A percentile compares a stretch with the other conserved stretches of the same genome.
phyloP scores from a whole-genome alignment of 2,888 invertebrate species.

The Dichetophora obliterata region DNA sequence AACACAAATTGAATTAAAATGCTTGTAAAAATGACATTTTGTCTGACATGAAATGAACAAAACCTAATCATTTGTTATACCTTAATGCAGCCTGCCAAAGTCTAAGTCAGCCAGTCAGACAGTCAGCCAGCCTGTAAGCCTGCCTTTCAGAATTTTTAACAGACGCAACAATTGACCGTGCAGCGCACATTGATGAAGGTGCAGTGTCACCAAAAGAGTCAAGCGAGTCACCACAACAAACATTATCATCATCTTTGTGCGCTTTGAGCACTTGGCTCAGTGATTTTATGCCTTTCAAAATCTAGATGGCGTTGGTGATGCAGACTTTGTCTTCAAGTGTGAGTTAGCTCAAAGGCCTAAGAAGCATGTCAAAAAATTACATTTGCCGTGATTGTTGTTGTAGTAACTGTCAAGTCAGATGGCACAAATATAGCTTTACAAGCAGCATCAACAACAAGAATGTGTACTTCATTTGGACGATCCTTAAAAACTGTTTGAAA shows the following conservation, averaged over 20 bases:
- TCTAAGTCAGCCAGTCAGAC: conserved; percentile 17
- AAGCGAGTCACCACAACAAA: conserved; percentile 30
- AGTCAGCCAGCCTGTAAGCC: conserved; percentile 19
- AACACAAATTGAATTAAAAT: conserved; percentile 58
- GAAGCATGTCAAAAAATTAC: background rate
- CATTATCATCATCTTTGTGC: conserved; percentile 19
- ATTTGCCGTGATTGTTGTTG: conserved; percentile 15
- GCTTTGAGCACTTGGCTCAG: conserved; percentile 23
- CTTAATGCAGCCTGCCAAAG: conserved; percentile 36
- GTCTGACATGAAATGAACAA: conserved; percentile 59
- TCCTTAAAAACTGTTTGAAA: conserved; percentile 8
- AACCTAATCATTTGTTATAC: conserved; percentile 58
- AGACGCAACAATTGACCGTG: conserved; percentile 46
- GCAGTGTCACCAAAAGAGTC: conserved; percentile 41
- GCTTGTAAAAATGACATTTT: conserved; percentile 61
- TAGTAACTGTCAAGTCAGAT: conserved; percentile 50
- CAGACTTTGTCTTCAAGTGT: no score
- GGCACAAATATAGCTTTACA: conserved; percentile 52
- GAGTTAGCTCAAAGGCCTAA: background rate
- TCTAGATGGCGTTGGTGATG: conserved; percentile 7
- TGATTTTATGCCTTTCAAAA: conserved; percentile 34
- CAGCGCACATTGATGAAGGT: conserved; percentile 19
- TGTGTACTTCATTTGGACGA: conserved; percentile 13
- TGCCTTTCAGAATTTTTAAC: conserved; percentile 46
- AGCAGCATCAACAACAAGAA: conserved; percentile 27